Conservation (phyloP, 2,797 vertebrate genomes). For the Champsocephalus gunnari region DNA sequence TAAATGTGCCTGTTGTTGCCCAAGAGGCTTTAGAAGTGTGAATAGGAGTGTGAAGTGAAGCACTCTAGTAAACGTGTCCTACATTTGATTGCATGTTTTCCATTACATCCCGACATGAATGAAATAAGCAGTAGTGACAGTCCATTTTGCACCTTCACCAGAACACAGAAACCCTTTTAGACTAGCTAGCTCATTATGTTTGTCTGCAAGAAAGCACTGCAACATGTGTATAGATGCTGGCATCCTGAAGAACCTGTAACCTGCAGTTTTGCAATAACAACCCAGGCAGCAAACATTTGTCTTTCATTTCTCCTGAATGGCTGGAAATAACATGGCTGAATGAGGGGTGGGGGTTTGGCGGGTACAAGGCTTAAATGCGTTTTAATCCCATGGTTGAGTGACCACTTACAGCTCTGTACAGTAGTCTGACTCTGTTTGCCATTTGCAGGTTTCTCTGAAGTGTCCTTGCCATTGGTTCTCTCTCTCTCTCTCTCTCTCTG, state of each 20-base stretch:
- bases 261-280: constrained; percentile 67
- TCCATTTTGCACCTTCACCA: constrained; percentile 83
- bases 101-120: constrained; percentile 76
- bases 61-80: constrained; percentile 76
- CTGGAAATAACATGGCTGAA: constrained; percentile 72
- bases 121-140: constrained; percentile 82
- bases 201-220: constrained; percentile 76
- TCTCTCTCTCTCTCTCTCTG: constrained; percentile 22
- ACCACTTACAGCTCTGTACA: constrained; percentile 77
- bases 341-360: constrained; percentile 15
- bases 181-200: constrained; percentile 78
- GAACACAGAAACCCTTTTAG: constrained; percentile 83
- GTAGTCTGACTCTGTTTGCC: constrained; percentile 69
- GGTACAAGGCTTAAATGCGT: constrained; percentile 84
- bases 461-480: constrained; percentile 65
- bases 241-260: constrained; percentile 68
- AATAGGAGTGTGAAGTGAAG: constrained; percentile 76
- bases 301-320: constrained; percentile 67
- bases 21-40: constrained; percentile 76
- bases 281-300: constrained; percentile 60
- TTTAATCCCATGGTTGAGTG: constrained; percentile 87
- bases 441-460: constrained; percentile 74
- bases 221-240: constrained; percentile 67
- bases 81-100: constrained; percentile 84
- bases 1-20: constrained; percentile 72